A percentile compares a stretch with the other conserved stretches of the same genome.
Evolutionary conservation across 2,888 invertebrate genomes (phyloP).

Genomic region (Xiphydria camelus): DNA sequence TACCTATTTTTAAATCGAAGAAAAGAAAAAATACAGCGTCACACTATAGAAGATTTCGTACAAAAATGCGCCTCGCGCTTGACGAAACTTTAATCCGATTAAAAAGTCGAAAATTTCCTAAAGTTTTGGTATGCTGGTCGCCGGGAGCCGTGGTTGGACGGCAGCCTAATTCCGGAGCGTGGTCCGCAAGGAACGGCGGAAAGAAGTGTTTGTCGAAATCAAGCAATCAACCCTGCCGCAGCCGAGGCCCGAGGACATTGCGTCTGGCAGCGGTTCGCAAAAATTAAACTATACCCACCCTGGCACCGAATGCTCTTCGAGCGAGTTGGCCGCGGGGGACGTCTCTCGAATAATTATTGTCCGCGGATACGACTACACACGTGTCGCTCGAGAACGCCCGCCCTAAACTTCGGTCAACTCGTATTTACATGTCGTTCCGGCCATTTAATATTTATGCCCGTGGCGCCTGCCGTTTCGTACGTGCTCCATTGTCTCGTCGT

Average conservation of each 20-base stretch:
- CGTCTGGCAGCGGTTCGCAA: constrained; percentile 40
- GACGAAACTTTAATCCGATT: constrained; percentile 37
- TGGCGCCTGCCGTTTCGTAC: constrained; percentile 17
- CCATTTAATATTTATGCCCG: constrained; percentile 54
- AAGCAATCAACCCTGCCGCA: constrained; percentile 45
- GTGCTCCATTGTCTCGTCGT: no score
- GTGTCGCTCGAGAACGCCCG: constrained; percentile 1
- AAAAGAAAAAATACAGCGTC: no score
- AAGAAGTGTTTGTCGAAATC: constrained; percentile 49
- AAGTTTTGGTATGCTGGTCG: constrained; percentile 44
- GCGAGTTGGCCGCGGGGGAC: no score
- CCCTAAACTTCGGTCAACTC: constrained; percentile 24
- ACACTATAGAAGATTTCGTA: no score
- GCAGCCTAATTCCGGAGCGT: constrained; percentile 40
- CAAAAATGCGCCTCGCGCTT: neutral
- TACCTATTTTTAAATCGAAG: no score
- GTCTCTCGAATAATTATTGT: no score
- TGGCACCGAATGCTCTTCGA: no score
- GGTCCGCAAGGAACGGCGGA: constrained; percentile 15
- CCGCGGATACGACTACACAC: no score
- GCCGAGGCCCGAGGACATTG: constrained; percentile 31
- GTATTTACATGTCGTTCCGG: constrained; percentile 54
- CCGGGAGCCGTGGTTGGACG: constrained; percentile 35
- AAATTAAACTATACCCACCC: constrained; percentile 41
- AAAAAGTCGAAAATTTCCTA: constrained; percentile 35